Conservation (phyloP, 2,888 invertebrate species). For the Notocelia uddmanniana region DNA sequence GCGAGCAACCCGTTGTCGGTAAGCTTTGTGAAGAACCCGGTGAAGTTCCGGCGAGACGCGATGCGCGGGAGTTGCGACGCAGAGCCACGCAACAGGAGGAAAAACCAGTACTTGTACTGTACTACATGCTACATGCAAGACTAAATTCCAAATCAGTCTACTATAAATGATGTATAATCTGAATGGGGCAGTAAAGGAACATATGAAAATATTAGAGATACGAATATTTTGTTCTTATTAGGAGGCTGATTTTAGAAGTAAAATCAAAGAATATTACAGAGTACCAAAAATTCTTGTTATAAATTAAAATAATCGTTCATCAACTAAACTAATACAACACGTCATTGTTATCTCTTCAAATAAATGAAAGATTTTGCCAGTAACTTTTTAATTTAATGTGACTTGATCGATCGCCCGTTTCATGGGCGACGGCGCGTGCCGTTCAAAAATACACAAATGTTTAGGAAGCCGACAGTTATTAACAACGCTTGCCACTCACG, state of each 20-base stretch:
- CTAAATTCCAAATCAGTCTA: too few relatives aligned
- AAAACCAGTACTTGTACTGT: background rate
- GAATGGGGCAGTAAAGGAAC: too few relatives aligned
- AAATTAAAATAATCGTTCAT: background rate
- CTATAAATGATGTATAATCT: too few relatives aligned
- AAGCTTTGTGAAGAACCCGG: background rate
- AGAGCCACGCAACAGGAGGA: background rate
- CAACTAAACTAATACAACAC: too few relatives aligned
- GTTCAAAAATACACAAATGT: constrained; percentile 35
- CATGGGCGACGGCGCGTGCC: constrained; percentile 25
- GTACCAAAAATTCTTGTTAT: background rate
- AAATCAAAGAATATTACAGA: too few relatives aligned
- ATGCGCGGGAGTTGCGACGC: background rate
- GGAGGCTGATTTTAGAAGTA: too few relatives aligned
- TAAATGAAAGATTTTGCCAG: background rate
- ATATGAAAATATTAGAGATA: too few relatives aligned
- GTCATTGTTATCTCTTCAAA: background rate
- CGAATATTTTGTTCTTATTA: too few relatives aligned
- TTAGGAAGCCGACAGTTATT: constrained; percentile 24
- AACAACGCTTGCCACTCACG: background rate
- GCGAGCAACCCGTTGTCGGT: background rate
- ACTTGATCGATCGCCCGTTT: constrained; percentile 8
- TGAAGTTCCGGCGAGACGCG: background rate
- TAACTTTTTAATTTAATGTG: background rate
- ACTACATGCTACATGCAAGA: too few relatives aligned